These are phyloP conservation scores for Alaudala cheleensis DNA, from an alignment of 2,113 vertebrate genomes.

Conservation along the genomic window DNA sequence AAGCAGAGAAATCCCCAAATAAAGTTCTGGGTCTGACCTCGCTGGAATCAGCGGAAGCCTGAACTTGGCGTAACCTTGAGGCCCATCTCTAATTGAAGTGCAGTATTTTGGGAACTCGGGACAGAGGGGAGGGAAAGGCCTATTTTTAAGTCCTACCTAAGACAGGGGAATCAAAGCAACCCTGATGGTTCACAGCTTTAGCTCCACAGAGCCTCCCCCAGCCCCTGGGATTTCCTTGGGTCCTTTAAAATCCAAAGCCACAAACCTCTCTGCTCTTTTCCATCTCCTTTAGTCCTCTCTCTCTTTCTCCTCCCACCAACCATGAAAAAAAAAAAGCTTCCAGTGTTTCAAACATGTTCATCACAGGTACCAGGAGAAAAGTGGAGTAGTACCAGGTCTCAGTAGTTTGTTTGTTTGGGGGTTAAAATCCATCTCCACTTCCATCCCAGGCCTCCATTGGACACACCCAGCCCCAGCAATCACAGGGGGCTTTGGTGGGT, in stretches of 20 bases:
- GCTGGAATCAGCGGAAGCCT: background rate
- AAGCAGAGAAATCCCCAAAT: background rate
- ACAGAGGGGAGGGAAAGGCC: background rate
- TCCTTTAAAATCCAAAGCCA: background rate
- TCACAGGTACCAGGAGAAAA: constrained; percentile 14
- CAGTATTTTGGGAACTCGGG: background rate
- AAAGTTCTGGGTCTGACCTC: background rate
- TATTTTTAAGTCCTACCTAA: background rate
- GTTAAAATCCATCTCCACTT: background rate
- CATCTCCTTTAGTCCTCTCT: background rate
- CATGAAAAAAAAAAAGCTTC: background rate
- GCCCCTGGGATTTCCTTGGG: background rate
- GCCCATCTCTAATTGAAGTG: background rate
- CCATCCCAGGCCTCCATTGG: background rate
- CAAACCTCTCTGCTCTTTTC: background rate
- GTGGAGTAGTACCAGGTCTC: background rate
- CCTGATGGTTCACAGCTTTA: background rate
- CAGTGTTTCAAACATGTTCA: background rate
- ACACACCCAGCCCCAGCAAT: background rate
- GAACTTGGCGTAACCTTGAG: constrained; percentile 13
- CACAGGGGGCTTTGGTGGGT: constrained; percentile 1
- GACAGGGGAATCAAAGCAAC: background rate
- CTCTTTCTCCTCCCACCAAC: background rate
- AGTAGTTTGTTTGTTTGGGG: background rate
- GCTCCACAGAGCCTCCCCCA: background rate